Base-by-base conservation (phyloP, 2,113 vertebrate genomes). In the Labrus mixtus region DNA sequence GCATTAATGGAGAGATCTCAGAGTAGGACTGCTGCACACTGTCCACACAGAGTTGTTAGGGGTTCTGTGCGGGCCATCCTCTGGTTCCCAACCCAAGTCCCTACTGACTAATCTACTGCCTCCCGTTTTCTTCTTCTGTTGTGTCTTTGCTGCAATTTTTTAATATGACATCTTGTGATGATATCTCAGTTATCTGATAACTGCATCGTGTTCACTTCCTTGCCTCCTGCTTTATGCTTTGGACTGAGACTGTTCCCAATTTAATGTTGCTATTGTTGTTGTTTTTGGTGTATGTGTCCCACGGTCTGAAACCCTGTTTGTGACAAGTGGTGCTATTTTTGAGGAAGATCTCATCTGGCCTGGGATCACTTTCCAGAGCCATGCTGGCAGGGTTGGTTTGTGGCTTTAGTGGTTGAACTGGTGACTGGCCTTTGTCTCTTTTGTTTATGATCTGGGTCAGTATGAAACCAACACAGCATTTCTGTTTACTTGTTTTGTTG, bases 341-440 rank as follows among this genome's bases (percentile, higher is more conserved):
- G 41, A 70, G 22, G 22, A 48, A 45, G 12, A 66, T 46, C 48
- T 81, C 69, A 46, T 64, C 69, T 54, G 36, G 51, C 55, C 19
- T 70, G 36, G 54, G 73, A 86, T 79, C 36, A 53, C 65, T 66
- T 82, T 82, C 61, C 78, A 81, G 68, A 68, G 46, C 39, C 68
- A 66, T 73, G 62, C 63, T 56, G 67, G 57, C 69, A 48, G 56
- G 78, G 75, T 72, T 81, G 73, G 65, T 61, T 69, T 83, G 79
- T 41, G 80, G 85, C 62, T 81, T 68, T 8, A 55, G 64, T 29
- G 57, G 74, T 71, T 54, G 22, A 33, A 68, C 60, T 50, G 36
- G 22, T 60, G 37, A 59, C 58, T 20, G 67, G 25, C 43, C 67
- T 68, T 37, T 76, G 73, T 76, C 71, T 69, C 65, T 77, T 55